phyloP scores from a whole-genome alignment of 2,113 vertebrate genomes.

The Egretta garzetta region DNA sequence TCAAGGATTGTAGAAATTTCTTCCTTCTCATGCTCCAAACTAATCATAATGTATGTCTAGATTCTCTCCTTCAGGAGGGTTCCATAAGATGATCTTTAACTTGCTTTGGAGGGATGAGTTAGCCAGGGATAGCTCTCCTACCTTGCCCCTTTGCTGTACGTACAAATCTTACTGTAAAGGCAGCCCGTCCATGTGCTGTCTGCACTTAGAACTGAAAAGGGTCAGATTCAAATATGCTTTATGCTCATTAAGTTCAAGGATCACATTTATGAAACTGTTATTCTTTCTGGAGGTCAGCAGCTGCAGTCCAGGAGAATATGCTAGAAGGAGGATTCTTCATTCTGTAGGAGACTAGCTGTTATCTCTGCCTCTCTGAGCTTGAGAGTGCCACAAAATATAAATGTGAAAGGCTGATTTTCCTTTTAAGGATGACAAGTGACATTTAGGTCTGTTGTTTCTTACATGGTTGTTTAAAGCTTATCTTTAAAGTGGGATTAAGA shows the following conservation, averaged over 20 bases:
- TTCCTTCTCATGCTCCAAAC: background rate
- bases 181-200: background rate
- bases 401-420: background rate
- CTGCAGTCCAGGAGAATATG: background rate
- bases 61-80: background rate
- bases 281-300: background rate
- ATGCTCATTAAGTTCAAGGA: background rate
- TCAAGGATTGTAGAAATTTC: background rate
- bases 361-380: background rate
- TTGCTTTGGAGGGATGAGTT: background rate
- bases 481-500: background rate
- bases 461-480: background rate
- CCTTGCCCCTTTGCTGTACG: background rate
- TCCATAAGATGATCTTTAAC: background rate
- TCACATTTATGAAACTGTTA: background rate
- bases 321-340: background rate
- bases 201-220: background rate
- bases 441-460: background rate
- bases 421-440: background rate
- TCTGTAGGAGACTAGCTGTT: background rate
- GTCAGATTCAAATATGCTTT: background rate
- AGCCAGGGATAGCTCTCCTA: background rate
- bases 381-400: background rate
- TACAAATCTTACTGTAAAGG: background rate
- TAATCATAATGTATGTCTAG: background rate